Base-by-base conservation (phyloP, 2,888 invertebrate species). In the Drosophila sordidula region DNA sequence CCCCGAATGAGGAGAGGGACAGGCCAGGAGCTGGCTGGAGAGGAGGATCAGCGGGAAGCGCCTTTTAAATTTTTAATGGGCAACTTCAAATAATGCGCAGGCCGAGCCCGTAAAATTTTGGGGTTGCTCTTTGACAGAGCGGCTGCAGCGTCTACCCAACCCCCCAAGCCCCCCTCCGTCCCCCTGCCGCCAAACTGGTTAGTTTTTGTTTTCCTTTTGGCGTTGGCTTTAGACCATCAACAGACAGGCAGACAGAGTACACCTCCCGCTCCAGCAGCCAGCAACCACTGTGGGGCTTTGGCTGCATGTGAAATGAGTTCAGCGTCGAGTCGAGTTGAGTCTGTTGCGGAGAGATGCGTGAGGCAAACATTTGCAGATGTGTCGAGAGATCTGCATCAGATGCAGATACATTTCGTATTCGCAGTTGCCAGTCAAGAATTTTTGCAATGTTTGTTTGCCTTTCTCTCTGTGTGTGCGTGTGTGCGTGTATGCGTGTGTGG, bases 31-130 rank as follows among this genome's bases (percentile, higher is more conserved):
- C 45, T 44, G 69, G 34, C 8, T 29, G 8, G 6, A 29, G 29
- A 29, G 42, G 39, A 55, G 75, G 62, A 61, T 50, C 77, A 61
- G 62, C 62, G 58, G 78, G 57, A 51, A 58, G 83, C 81, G 87
- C 61, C 70, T 87, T 80, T 87, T 85, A 89, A 89, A 83, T 89
- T 83, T 83, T 83, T 89, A 83, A 89, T 83, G 86, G 88, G 88
- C 70, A 89, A 83, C 89, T 87, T 84, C 82, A 89, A 83, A 83
- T 89, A 87, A 87, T 70, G 74, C 80, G 50, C 77, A 76, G 52
- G 39, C 68, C 68, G 46, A 52, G 55, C 26, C 61, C 34, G 58
- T 63, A 47, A 42, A 64, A 61, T 54, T 74, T 67, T 46, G 75
- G 75, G 75, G 80, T 75, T 75, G 80, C 61, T 74, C 65, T 65